Evolutionary conservation across 2,113 vertebrate species (phyloP), one percentile per base, ranked within the genome.

Genomic region (Strix aluco): DNA sequence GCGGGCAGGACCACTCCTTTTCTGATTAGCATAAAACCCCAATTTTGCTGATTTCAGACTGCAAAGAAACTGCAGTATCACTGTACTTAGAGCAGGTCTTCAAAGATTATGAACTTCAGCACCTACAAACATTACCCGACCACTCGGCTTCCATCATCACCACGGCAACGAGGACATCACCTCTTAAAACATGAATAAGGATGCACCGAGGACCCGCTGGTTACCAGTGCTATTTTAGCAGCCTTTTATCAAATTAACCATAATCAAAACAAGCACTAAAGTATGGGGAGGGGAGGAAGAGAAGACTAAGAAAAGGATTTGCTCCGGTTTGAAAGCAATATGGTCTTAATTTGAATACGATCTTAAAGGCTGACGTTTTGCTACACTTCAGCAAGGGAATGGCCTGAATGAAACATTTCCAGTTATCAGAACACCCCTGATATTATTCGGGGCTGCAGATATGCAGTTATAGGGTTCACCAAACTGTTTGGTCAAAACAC

Each of bases 31-130:
- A 17, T 1, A 58, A 74, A 61, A 4, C 13, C 27, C 42, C 69
- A 20, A 6, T 36, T 61, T 38, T 20, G 27, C 54, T 22, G 19
- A 69, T 61, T 42, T 36, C 51, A 32, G 32, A 23, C 32, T 44
- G 34, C 46, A 47, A 0, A 0, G 47, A n/a, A 78, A 58, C 71
- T 26, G 32, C 15, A 65, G 0, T 5, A 65, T 13, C 42, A 4
- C 42, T 46, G 21, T 10, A 58, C 23, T 66, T 8, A 2, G 10
- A 78, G 42, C 32, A 42, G 62, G 52, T 34, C 80, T 82, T 58
- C 46, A 36, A 32, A 63, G 44, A 54, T 8, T 8, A 12, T 18
- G 30, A 86, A 67, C 42, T 54, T 75, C 29, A 27, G 22, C 52
- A 52, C 36, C 40, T 22, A 55, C 4, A 4, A 74, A 59, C 32